A percentile compares a stretch with the other conserved stretches of the same genome.
These are phyloP conservation scores for Pheosia tremula DNA, from an alignment of 2,888 invertebrate species.

Conservation along the genomic window DNA sequence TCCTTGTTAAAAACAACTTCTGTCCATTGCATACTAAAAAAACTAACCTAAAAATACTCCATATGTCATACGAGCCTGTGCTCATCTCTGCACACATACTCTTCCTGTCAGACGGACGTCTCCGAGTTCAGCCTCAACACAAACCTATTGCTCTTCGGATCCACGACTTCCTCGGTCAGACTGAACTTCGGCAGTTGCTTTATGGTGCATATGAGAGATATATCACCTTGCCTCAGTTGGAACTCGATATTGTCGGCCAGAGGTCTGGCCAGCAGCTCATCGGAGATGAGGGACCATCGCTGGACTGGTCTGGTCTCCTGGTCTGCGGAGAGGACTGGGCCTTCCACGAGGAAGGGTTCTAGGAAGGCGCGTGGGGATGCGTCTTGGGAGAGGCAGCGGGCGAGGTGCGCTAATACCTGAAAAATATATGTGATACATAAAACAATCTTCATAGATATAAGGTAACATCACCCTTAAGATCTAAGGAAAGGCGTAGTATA, in stretches of 20 bases:
- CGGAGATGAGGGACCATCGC: slow-evolving; percentile 98
- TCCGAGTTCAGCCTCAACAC: slow-evolving; percentile 97
- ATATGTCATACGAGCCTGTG: slow-evolving; percentile 74
- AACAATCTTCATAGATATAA: too few relatives aligned
- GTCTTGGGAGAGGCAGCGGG: slow-evolving; percentile 96
- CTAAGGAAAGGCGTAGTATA: too few relatives aligned
- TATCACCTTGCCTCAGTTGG: slow-evolving; percentile 96
- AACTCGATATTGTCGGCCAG: slow-evolving; percentile 93
- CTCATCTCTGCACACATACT: slow-evolving; percentile 52
- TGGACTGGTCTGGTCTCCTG: slow-evolving; percentile 93
- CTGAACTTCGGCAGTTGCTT: slow-evolving; percentile 96
- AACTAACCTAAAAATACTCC: slow-evolving; percentile 53
- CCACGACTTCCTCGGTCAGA: slow-evolving; percentile 97
- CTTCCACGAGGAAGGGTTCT: slow-evolving; percentile 95
- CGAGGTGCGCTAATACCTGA: slow-evolving; percentile 92
- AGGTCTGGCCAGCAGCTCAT: slow-evolving; percentile 94
- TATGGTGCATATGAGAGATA: slow-evolving; percentile 95
- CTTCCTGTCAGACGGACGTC: slow-evolving; percentile 94
- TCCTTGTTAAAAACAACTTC: slow-evolving; percentile 4
- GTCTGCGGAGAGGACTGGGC: slow-evolving; percentile 93
- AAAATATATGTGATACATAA: too few relatives aligned
- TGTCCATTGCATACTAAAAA: slow-evolving; percentile 17
- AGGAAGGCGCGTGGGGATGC: slow-evolving; percentile 97
- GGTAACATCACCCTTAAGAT: too few relatives aligned
- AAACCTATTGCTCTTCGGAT: slow-evolving; percentile 98